phyloP scores from a whole-genome alignment of 2,113 vertebrate genomes.

The Chiloscyllium plagiosum region DNA sequence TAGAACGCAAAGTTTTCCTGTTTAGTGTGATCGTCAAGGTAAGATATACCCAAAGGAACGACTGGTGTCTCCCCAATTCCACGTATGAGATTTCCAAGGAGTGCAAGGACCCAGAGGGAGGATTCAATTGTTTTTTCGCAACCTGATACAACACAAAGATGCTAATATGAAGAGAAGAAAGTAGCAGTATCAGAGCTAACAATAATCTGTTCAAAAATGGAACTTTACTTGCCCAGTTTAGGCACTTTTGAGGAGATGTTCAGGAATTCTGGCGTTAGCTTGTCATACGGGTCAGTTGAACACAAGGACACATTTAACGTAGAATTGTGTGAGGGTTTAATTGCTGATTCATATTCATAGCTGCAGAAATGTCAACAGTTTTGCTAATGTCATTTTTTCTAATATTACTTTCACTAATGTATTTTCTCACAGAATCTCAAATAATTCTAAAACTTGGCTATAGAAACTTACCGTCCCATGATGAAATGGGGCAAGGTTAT shows the following conservation, averaged over 20 bases:
- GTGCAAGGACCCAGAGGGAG: slow-evolving; percentile 77
- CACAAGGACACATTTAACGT: slow-evolving; percentile 52
- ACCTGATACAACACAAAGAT: slow-evolving; percentile 48
- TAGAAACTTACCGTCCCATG: slow-evolving; percentile 80
- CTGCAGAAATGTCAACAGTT: slow-evolving; percentile 51
- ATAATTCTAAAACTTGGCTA: neutral
- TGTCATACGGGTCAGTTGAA: neutral
- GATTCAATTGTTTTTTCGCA: slow-evolving; percentile 63
- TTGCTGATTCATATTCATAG: slow-evolving; percentile 70
- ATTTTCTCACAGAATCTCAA: neutral
- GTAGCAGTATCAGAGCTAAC: neutral
- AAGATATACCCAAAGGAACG: slow-evolving; percentile 78
- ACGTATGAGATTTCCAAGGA: slow-evolving; percentile 78
- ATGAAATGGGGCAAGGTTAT: slow-evolving; percentile 85
- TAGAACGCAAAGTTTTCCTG: slow-evolving; percentile 77
- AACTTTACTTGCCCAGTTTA: neutral
- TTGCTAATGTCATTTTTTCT: neutral
- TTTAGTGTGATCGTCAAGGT: slow-evolving; percentile 81
- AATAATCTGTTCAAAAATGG: slow-evolving; percentile 6
- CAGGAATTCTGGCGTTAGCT: neutral
- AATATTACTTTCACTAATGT: neutral
- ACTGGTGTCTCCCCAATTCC: slow-evolving; percentile 85
- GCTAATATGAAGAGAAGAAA: neutral
- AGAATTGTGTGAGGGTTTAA: slow-evolving; percentile 57
- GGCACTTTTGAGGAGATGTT: neutral